Conservation (phyloP, 64 coral and sea anemone species). For the Astreopora myriophthalma region DNA sequence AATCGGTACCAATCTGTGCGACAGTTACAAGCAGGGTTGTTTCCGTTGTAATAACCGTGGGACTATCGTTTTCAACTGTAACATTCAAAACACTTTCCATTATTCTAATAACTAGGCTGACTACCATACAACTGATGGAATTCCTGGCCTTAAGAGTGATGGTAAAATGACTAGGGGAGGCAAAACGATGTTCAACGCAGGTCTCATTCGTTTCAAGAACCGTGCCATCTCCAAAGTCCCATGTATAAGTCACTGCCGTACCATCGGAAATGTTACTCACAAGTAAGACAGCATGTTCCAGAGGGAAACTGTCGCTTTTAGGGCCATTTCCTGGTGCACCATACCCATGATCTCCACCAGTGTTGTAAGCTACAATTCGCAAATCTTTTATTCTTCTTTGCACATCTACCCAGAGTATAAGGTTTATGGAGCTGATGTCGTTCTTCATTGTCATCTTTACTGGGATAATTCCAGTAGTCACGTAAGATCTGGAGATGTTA, state of each 20-base stretch:
- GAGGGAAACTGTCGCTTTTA: slow-evolving; percentile 44
- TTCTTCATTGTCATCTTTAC: slow-evolving; percentile 62
- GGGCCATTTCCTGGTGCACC: slow-evolving; percentile 48
- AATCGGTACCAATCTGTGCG: slow-evolving; percentile 69
- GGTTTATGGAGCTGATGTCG: slow-evolving; percentile 16
- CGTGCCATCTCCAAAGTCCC: slow-evolving; percentile 55
- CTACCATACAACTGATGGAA: slow-evolving; percentile 50
- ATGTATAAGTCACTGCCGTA: slow-evolving; percentile 52
- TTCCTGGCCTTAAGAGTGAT: slow-evolving; percentile 45
- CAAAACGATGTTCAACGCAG: neutral
- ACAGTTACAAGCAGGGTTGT: slow-evolving; percentile 46
- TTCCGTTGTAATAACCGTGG: neutral
- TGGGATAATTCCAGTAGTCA: slow-evolving; percentile 14
- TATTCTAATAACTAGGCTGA: neutral
- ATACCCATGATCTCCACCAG: slow-evolving; percentile 36
- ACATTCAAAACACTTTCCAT: slow-evolving; percentile 70
- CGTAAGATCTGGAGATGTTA: slow-evolving; percentile 7
- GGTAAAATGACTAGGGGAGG: neutral
- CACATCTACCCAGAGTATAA: slow-evolving; percentile 43
- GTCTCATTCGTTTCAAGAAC: neutral
- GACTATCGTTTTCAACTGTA: slow-evolving; percentile 66
- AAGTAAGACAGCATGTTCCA: slow-evolving; percentile 35
- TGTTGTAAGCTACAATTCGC: slow-evolving; percentile 4
- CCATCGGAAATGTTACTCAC: slow-evolving; percentile 56
- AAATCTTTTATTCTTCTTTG: slow-evolving; percentile 74